Evolutionary conservation across 2,797 vertebrate species (phyloP).

Genomic region (Huso huso): DNA sequence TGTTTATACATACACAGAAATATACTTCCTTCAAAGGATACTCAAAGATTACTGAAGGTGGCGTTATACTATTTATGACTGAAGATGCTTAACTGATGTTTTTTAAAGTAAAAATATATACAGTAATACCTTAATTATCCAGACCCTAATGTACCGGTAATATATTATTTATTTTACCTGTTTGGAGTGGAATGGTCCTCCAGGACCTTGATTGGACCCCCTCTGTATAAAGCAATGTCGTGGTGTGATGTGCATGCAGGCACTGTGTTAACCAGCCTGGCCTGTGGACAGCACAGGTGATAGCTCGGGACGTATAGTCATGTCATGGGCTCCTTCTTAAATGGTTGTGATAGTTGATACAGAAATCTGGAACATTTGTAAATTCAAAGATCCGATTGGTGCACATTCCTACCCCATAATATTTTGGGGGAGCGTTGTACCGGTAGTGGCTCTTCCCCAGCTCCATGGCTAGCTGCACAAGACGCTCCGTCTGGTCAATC

Average conservation of each 20-base stretch:
- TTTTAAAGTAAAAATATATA: not conserved
- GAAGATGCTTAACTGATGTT: not conserved
- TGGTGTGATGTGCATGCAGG: not conserved
- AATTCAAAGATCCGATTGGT: not conserved
- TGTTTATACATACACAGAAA: not conserved
- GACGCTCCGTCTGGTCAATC: constrained; percentile 25
- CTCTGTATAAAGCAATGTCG: no score
- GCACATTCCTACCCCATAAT: constrained; percentile 38
- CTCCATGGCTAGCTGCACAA: constrained; percentile 32
- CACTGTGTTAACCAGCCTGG: not conserved
- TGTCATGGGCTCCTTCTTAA: no score
- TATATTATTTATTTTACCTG: no score
- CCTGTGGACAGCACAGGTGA: not conserved
- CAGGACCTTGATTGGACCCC: no score
- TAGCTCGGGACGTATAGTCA: not conserved
- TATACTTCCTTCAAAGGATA: not conserved
- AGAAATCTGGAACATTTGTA: not conserved
- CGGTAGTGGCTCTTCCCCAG: constrained; percentile 37
- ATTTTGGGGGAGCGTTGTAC: constrained; percentile 38
- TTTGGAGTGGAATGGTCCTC: no score
- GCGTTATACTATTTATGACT: not conserved
- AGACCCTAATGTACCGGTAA: no score
- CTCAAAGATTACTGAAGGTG: not conserved
- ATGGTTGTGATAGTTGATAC: no score
- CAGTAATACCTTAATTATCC: not conserved